Evolutionary conservation across 2,888 invertebrate genomes (phyloP).

Genomic region (Eugnorisma glareosa): DNA sequence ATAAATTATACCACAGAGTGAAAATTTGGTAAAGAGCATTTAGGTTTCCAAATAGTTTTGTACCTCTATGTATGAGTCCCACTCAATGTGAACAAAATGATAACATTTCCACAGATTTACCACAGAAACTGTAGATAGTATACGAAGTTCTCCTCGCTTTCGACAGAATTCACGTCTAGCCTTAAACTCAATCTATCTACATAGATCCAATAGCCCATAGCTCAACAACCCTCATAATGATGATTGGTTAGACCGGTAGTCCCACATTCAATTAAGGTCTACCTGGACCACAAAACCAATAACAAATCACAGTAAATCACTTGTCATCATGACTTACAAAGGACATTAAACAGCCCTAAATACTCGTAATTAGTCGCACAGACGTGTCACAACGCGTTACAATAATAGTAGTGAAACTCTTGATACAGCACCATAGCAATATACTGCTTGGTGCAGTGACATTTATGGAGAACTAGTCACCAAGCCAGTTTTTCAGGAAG

Average conservation of each 20-base stretch:
- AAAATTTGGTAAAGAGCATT: neutral
- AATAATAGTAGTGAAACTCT: neutral
- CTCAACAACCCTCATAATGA: neutral
- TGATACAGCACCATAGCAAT: neutral
- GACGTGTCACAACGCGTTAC: neutral
- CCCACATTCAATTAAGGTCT: neutral
- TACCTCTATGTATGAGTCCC: neutral
- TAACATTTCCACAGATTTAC: neutral
- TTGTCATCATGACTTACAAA: slow-evolving; percentile 3
- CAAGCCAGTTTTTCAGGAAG: too few species aligned
- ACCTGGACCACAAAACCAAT: neutral
- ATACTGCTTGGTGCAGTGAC: neutral
- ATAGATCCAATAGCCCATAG: neutral
- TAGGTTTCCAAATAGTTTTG: neutral
- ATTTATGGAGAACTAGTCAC: slow-evolving; percentile 11
- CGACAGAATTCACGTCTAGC: neutral
- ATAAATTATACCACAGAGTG: neutral
- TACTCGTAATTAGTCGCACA: too few species aligned
- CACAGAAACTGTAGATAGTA: neutral
- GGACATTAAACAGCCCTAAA: neutral
- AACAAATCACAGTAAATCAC: neutral
- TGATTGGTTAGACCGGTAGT: neutral
- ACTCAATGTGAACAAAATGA: too few species aligned
- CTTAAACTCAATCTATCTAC: too few species aligned
- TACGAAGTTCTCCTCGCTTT: neutral